Evolutionary conservation across 2,113 vertebrate species (phyloP).

Genomic region (Tychaedon coryphoeus): DNA sequence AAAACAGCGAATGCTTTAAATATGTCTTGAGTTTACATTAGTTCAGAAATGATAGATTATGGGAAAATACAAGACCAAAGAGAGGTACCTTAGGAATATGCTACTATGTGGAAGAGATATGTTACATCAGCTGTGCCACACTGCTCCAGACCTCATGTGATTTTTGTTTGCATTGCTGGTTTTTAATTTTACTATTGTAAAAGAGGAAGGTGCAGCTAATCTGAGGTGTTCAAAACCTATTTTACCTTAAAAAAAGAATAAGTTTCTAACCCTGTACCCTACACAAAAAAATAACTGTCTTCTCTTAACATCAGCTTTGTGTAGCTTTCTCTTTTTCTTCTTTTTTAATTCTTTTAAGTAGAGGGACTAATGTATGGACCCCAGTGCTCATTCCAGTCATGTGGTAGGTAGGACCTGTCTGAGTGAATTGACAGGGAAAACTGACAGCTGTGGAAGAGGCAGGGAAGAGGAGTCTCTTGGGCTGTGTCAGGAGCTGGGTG

Average conservation of each 20-base stretch:
- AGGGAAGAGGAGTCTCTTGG: background rate
- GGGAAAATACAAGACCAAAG: background rate
- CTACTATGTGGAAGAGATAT: background rate
- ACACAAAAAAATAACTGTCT: background rate
- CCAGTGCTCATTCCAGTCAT: background rate
- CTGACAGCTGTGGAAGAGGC: background rate
- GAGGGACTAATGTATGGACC: background rate
- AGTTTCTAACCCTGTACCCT: background rate
- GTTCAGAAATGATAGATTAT: background rate
- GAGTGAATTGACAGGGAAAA: background rate
- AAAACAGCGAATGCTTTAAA: background rate
- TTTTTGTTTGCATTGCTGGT: background rate
- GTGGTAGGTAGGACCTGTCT: background rate
- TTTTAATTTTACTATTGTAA: background rate
- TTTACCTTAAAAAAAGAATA: background rate
- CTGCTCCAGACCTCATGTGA: background rate
- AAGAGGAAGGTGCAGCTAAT: background rate
- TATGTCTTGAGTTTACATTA: background rate
- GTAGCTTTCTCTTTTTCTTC: background rate
- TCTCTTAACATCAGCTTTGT: background rate
- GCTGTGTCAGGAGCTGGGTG: background rate
- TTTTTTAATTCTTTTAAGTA: background rate
- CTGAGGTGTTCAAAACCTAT: background rate
- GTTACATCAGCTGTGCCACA: background rate
- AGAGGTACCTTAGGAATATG: background rate